Base-by-base conservation (phyloP, 2,797 vertebrate genomes). In the Amblyopsis hoosieri region DNA sequence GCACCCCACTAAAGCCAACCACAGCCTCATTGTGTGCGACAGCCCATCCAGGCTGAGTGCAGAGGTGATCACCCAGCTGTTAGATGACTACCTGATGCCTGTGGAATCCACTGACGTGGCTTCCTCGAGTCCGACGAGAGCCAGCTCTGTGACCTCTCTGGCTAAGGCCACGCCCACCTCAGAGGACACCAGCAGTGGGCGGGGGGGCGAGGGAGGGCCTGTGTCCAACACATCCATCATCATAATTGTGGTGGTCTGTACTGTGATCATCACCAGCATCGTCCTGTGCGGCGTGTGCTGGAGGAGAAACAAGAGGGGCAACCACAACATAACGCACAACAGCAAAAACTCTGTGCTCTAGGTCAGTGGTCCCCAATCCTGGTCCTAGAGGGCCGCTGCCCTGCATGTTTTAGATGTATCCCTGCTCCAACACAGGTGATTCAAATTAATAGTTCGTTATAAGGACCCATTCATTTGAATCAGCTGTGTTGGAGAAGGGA, bases 1-100 rank as follows among this genome's bases (percentile, higher is more conserved):
- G 52, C 82, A 96, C 74, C 77, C 82, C 45, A 71, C 78, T 13
- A 94, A 93, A 64, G 86, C 72, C n/a, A 92, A 94, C 62, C 80
- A 90, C 60, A 87, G 66, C 10, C 75, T 88, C 8, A 80, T 96
- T 0, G 71, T 93, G 4, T 99, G 97, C 17, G 80, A 79, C 13
- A 86, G 79, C 64, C 95, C 95, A 4, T 66, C 66, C 0, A 14
- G 37, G 12, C 74, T 94, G 57, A 79, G 48, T 11, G 92, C 90
- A 3, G 84, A 82, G 54, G 75, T 75, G 6, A 81, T 99, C 0
- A 6, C 78, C 0, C 11, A 80, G 29, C 69, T 95, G 57, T 71
- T 65, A 1, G 67, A 90, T 4, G 57, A 80, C 11, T 54, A 77
- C n/a, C 33, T 92, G 42, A 19, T 57, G 10, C 33, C 63, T 15